Evolutionary conservation across 1,140 invertebrate genomes (phyloP).

Genomic region (Panagrolaimus sp.): DNA sequence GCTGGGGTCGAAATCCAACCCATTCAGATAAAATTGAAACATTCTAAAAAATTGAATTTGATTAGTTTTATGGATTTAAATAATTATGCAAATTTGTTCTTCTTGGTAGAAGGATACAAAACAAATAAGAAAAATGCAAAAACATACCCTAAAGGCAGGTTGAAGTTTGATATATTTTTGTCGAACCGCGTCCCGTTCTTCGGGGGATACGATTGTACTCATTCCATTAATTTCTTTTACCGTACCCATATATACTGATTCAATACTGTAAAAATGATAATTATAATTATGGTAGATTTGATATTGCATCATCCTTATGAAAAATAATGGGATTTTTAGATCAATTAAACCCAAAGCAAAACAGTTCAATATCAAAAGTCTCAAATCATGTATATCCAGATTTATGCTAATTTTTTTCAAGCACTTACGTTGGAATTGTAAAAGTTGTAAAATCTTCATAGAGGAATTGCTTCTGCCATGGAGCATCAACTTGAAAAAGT

Average conservation of each 20-base stretch:
- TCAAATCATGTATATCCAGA: too few relatives aligned
- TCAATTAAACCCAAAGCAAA: too few relatives aligned
- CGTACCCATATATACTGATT: conserved; percentile 65
- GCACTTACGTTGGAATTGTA: conserved; percentile 48
- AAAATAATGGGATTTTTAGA: too few relatives aligned
- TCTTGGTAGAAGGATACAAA: too few relatives aligned
- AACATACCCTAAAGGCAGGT: conserved; percentile 64
- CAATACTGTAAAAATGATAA: background rate
- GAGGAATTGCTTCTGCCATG: conserved; percentile 44
- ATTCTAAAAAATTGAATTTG: conserved; percentile 68
- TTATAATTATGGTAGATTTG: too few relatives aligned
- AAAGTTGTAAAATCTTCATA: conserved; percentile 54
- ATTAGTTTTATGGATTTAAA: conserved; percentile 65
- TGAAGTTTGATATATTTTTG: conserved; percentile 66
- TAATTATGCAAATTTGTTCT: too few relatives aligned
- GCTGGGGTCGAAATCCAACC: conserved; percentile 33
- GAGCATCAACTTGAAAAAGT: conserved; percentile 33
- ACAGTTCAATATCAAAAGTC: too few relatives aligned
- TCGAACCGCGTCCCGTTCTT: conserved; percentile 67
- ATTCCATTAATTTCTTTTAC: conserved; percentile 70
- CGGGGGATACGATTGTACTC: conserved; percentile 62
- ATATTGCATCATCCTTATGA: too few relatives aligned
- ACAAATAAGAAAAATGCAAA: too few relatives aligned
- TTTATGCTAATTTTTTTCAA: too few relatives aligned
- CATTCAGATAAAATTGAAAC: conserved; percentile 39